A percentile compares a stretch with the other conserved stretches of the same genome.
These are phyloP conservation scores for Prunella strophiata DNA, from an alignment of 2,797 vertebrate species.

Conservation along the genomic window DNA sequence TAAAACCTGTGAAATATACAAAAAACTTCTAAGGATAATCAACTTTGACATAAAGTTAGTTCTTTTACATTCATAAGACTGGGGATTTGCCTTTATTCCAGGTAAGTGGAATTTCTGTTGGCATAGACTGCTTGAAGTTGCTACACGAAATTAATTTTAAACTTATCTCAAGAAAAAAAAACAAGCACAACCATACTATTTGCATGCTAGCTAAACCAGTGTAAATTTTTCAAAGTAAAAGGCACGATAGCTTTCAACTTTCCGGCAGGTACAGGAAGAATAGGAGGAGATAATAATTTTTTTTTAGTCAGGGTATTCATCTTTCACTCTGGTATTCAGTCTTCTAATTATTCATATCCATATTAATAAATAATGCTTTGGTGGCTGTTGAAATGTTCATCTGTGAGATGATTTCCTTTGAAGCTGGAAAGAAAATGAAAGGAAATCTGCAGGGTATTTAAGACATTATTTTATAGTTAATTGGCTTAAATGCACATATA, in stretches of 20 bases:
- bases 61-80: neutral
- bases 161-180: neutral
- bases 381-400: neutral
- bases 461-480: neutral
- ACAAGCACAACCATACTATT: neutral
- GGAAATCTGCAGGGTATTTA: neutral
- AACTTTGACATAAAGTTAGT: neutral
- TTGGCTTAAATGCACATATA: neutral
- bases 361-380: neutral
- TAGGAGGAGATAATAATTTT: neutral
- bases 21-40: neutral
- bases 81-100: neutral
- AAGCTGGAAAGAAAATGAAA: neutral
- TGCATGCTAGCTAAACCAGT: neutral
- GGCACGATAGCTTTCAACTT: neutral
- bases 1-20: neutral
- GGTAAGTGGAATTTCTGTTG: neutral
- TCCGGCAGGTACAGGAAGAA: neutral
- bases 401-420: neutral
- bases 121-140: neutral
- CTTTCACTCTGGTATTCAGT: neutral
- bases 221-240: neutral
- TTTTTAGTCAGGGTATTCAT: neutral
- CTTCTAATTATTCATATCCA: neutral
- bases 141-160: neutral